Conservation (phyloP, 1,140 invertebrate species). For the Hirudo medicinalis region DNA sequence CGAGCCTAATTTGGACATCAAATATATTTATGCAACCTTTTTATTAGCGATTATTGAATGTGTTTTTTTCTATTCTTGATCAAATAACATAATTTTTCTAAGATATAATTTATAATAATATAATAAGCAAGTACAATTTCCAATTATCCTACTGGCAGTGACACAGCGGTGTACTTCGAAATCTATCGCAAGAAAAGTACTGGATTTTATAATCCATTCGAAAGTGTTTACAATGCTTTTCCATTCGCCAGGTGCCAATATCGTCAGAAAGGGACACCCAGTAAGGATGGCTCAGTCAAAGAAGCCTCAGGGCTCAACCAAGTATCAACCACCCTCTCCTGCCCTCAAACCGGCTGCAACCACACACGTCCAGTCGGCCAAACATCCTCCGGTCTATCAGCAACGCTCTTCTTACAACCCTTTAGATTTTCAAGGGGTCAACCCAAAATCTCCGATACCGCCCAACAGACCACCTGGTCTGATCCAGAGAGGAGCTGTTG, state of each 20-base stretch:
- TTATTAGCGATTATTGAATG: too few species aligned
- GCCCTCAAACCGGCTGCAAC: background rate
- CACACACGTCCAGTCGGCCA: background rate
- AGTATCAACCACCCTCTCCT: constrained; percentile 6
- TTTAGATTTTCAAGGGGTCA: constrained; percentile 6
- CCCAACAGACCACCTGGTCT: background rate
- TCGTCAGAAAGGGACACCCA: background rate
- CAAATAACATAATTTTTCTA: too few species aligned
- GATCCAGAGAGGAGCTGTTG: background rate
- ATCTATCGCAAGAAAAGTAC: too few species aligned
- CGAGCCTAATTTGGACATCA: too few species aligned
- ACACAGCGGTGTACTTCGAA: too few species aligned
- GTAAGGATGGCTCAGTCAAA: background rate
- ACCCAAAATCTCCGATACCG: background rate
- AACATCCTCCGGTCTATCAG: background rate
- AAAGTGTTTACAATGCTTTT: background rate
- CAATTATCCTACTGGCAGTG: too few species aligned
- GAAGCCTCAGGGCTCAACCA: background rate
- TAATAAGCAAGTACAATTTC: too few species aligned
- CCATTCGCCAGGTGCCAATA: background rate
- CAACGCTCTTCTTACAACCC: constrained; percentile 11
- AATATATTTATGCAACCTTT: too few species aligned
- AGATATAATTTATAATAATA: too few species aligned
- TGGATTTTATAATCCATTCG: background rate
- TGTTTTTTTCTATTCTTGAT: too few species aligned